Evolutionary conservation across 2,113 vertebrate species (phyloP).

Genomic region (Erpornis zantholeuca): DNA sequence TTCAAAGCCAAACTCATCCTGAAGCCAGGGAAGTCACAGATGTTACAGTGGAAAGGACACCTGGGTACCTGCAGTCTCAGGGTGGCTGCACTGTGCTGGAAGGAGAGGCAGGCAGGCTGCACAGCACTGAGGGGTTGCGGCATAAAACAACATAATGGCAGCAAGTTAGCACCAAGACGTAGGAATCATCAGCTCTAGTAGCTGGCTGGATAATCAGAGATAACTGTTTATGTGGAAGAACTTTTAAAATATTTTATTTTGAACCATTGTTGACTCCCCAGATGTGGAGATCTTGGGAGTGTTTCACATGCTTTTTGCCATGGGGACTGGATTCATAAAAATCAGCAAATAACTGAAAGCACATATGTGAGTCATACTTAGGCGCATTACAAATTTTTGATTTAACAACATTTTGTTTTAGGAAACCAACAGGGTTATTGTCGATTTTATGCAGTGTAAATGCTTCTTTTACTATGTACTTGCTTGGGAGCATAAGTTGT

Average conservation of each 20-base stretch:
- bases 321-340: background rate
- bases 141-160: background rate
- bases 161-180: background rate
- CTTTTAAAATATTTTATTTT: background rate
- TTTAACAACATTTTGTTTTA: background rate
- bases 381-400: background rate
- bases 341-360: background rate
- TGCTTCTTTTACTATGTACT: background rate
- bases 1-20: background rate
- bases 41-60: background rate
- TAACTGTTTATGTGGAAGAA: background rate
- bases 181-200: background rate
- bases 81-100: background rate
- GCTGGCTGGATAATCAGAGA: background rate
- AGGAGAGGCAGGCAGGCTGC: background rate
- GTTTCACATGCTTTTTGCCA: background rate
- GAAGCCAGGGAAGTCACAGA: background rate
- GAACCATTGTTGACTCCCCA: rapidly evolving
- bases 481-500: background rate
- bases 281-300: background rate
- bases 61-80: rapidly evolving
- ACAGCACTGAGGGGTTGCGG: background rate
- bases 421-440: background rate
- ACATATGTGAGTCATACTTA: background rate
- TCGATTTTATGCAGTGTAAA: background rate